Percentiles rank a stretch among this genome's conserved stretches.
Evolutionary conservation across 2,888 invertebrate genomes (phyloP).

Genomic region (Drosophila histrio): DNA sequence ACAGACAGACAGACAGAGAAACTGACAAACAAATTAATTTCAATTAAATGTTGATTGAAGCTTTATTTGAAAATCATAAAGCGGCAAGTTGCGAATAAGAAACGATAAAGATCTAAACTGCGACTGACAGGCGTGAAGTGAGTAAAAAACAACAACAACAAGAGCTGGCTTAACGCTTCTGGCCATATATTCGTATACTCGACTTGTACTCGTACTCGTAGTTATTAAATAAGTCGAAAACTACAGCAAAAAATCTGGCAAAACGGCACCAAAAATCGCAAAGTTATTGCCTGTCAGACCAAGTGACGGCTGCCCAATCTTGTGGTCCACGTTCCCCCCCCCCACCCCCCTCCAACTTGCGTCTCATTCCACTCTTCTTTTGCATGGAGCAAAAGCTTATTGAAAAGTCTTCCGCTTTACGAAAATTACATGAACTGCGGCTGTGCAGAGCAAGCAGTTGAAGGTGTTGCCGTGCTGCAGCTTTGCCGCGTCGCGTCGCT

Average conservation of each 20-base stretch:
- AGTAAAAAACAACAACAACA: constrained; percentile 32
- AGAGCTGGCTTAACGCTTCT: constrained; percentile 40
- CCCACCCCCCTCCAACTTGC: not conserved
- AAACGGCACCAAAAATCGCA: constrained; percentile 40
- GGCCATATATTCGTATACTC: constrained; percentile 24
- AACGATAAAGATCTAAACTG: constrained; percentile 37
- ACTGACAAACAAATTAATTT: constrained; percentile 48
- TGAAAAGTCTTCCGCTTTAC: constrained; percentile 69
- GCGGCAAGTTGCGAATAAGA: not conserved
- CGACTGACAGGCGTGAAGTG: constrained; percentile 67
- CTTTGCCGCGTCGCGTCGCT: not conserved
- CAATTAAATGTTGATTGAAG: constrained; percentile 55
- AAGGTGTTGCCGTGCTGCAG: constrained; percentile 16
- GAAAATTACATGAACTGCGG: constrained; percentile 27
- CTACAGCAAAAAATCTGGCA: constrained; percentile 17
- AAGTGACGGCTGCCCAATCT: constrained; percentile 72
- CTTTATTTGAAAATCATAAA: constrained; percentile 44
- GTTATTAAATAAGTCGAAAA: constrained; percentile 30
- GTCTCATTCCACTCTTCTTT: not conserved
- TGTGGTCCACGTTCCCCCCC: constrained; percentile 22
- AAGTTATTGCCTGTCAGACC: constrained; percentile 72
- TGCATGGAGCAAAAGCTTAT: constrained; percentile 48
- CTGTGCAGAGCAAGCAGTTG: not conserved
- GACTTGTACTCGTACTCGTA: constrained; percentile 2
- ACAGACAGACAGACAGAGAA: constrained; percentile 8